These are phyloP conservation scores for Crotalus horridus DNA, from an alignment of 2,113 vertebrate genomes.

Conservation along the genomic window DNA sequence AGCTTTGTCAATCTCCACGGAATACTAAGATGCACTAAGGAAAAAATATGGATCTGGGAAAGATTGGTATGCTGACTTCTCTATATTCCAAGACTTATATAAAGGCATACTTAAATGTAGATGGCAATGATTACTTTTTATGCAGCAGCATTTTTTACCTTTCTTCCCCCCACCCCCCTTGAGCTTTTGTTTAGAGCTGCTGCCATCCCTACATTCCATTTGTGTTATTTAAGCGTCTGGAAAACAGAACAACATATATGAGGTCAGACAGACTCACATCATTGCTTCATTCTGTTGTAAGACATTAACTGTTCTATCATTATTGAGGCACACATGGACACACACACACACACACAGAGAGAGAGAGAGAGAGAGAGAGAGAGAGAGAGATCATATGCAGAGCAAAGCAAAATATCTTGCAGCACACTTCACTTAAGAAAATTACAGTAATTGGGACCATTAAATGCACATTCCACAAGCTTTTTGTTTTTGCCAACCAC, in stretches of 20 bases:
- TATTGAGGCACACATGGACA: slow-evolving; percentile 23
- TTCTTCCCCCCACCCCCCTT: background rate
- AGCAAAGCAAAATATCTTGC: slow-evolving; percentile 54
- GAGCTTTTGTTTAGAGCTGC: slow-evolving; percentile 30
- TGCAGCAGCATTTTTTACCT: background rate
- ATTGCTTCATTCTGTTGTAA: slow-evolving; percentile 62
- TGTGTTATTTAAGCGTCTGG: slow-evolving; percentile 58
- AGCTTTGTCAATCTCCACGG: background rate
- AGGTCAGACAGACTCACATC: slow-evolving; percentile 61
- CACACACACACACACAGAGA: no score
- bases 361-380: background rate
- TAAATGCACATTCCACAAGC: background rate
- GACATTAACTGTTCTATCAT: slow-evolving; percentile 58
- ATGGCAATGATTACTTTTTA: background rate
- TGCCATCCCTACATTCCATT: slow-evolving; percentile 49
- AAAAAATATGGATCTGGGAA: background rate
- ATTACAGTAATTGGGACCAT: background rate
- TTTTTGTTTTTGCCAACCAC: background rate
- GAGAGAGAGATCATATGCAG: slow-evolving; percentile 3
- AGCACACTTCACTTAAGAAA: slow-evolving; percentile 26
- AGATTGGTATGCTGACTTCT: background rate
- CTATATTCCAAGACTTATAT: background rate
- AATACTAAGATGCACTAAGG: background rate
- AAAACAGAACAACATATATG: slow-evolving; percentile 54
- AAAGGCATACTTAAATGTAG: background rate